A percentile compares a stretch with the other conserved stretches of the same genome.
Evolutionary conservation across 2,113 vertebrate species (phyloP).

Genomic region (Aramus guarauna): DNA sequence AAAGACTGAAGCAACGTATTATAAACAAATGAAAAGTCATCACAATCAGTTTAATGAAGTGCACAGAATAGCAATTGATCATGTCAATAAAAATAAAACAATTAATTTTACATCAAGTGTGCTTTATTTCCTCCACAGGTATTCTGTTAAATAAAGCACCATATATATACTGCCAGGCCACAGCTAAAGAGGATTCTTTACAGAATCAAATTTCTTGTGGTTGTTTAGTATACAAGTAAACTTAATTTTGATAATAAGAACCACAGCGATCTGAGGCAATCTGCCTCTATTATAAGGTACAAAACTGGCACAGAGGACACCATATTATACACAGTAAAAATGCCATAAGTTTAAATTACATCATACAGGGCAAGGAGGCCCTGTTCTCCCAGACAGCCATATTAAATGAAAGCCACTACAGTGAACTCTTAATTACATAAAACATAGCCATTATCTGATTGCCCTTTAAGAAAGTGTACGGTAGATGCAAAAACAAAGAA

Average conservation of each 20-base stretch:
- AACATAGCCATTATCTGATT: constrained; percentile 86
- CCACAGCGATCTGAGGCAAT: constrained; percentile 93
- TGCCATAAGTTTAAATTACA: constrained; percentile 99
- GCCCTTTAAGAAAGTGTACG: constrained; percentile 89
- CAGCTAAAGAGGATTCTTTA: constrained; percentile 98
- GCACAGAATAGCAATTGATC: constrained; percentile 84
- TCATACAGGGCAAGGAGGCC: constrained; percentile 78
- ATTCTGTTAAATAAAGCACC: constrained; percentile 99
- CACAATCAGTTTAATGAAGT: constrained; percentile 88
- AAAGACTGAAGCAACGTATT: constrained; percentile 72
- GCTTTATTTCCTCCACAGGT: constrained; percentile 98
- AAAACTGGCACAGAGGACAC: constrained; percentile 99
- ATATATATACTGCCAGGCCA: constrained; percentile 98
- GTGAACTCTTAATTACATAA: constrained; percentile 89
- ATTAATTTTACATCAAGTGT: constrained; percentile 97
- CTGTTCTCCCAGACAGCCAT: constrained; percentile 92
- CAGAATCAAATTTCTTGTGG: constrained; percentile 99
- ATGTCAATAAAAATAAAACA: constrained; percentile 97
- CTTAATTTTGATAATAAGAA: constrained; percentile 96
- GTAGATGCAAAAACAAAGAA: constrained; percentile 78
- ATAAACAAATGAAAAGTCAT: constrained; percentile 83
- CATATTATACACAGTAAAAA: constrained; percentile 99
- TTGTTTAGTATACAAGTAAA: constrained; percentile 99
- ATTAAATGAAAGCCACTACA: constrained; percentile 92
- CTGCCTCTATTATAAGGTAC: constrained; percentile 93